A percentile compares a stretch with the other conserved stretches of the same genome.
Conservation (phyloP, 2,888 invertebrate genomes). For the Pandemis heparana region DNA sequence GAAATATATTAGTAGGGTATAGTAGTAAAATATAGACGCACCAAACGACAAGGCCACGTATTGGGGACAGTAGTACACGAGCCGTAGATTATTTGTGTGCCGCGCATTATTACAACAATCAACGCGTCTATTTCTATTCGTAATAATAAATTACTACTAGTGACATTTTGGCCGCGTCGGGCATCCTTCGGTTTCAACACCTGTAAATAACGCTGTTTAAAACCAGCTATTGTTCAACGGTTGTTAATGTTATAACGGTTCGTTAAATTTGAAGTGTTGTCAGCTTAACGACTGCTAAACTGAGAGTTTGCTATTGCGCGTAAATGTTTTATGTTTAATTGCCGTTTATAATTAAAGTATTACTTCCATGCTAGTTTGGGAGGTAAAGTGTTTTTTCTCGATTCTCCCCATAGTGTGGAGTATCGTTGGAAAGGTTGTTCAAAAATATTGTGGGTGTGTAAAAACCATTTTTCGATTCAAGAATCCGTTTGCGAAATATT, state of each 20-base stretch:
- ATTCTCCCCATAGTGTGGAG: too few species aligned
- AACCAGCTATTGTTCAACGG: background rate
- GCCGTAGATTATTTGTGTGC: slow-evolving; percentile 10
- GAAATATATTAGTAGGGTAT: background rate
- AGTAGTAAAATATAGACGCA: slow-evolving; percentile 15
- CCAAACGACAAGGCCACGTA: slow-evolving; percentile 23
- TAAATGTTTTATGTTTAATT: too few species aligned
- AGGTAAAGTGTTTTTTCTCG: too few species aligned
- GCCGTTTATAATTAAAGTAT: too few species aligned
- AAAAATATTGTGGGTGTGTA: too few species aligned
- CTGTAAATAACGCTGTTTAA: background rate
- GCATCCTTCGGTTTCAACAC: slow-evolving; percentile 1
- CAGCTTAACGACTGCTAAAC: background rate
- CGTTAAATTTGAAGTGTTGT: background rate
- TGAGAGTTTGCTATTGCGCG: too few species aligned
- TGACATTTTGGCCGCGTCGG: slow-evolving; percentile 13
- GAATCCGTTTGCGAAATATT: too few species aligned
- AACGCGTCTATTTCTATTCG: slow-evolving; percentile 14
- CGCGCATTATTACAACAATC: slow-evolving; percentile 3
- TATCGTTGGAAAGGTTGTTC: too few species aligned
- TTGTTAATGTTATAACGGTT: background rate
- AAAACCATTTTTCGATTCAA: too few species aligned
- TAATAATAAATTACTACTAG: slow-evolving; percentile 16
- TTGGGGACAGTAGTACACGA: slow-evolving; percentile 4
- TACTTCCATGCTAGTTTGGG: too few species aligned